Evolutionary conservation across 2,797 vertebrate genomes (phyloP), one percentile per base, ranked within the genome.

Genomic region (Cephalopachus bancanus): DNA sequence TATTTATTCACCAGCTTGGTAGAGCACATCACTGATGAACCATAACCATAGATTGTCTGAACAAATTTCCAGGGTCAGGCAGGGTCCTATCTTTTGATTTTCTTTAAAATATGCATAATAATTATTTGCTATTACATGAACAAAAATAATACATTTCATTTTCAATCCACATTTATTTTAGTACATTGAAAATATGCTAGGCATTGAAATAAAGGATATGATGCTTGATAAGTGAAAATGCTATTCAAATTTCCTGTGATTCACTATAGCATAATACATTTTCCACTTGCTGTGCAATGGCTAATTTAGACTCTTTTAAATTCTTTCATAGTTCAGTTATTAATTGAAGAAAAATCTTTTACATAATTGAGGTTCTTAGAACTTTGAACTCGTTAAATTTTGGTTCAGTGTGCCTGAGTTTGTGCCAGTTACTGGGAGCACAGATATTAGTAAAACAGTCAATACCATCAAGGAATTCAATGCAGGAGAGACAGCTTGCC

Each of bases 1-100:
- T 96, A 59, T 96, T 95, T 98, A 90, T 96, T 91, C 97, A 96
- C 0, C 0, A 92, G 19, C 4, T 33, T 94, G 65, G 62, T 44
- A 94, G 79, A 94, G 64, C 79, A 79, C 7, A 60, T 96, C 81
- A 85, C 71, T 94, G 94, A 97, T 91, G 93, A 97, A 93, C 94
- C 94, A 89, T 33, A 62, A 76, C 83, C 15, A 80, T 60, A 96
- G 85, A 93, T 94, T 79, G 44, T 93, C 62, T 83, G 87, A 83
- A 94, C 83, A 96, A 98, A 95, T 95, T 97, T 94, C 30, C 91
- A 96, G 78, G 64, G 64, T 75, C 69, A 90, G 93, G 22, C 8
- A 67, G 28, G 24, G 76, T 89, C 49, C 11, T 74, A 57, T 74
- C 69, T 78, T 88, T 67, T 94, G 10, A 87, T 94, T 98, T 95